Conservation (phyloP, 2,888 invertebrate species). For the Aphidius colemani region DNA sequence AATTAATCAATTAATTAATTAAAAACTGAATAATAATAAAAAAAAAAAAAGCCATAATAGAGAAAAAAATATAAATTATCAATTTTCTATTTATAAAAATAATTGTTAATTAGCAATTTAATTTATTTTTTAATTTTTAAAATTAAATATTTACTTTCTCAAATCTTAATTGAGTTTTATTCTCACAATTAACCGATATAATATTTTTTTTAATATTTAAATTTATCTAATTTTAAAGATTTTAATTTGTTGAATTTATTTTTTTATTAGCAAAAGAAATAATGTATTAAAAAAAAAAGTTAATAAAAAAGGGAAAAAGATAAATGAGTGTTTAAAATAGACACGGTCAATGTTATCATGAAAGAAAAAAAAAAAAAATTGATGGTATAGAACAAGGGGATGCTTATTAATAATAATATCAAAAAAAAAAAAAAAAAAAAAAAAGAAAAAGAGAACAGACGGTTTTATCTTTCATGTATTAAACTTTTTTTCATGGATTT, state of each 20-base stretch:
- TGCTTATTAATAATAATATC: background rate
- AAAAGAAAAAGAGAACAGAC: background rate
- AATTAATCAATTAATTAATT: background rate
- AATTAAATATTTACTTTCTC: no score
- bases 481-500: no score
- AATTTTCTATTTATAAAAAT: background rate
- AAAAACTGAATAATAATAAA: background rate
- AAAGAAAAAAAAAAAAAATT: conserved; percentile 42
- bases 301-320: conserved; percentile 15
- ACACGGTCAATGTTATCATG: conserved; percentile 59
- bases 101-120: no score
- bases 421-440: background rate
- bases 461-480: no score
- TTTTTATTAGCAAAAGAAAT: no score
- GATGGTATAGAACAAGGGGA: no score
- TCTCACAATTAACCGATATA: no score
- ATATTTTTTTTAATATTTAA: no score
- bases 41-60: background rate
- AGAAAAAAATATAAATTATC: background rate
- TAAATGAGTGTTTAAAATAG: conserved; percentile 51
- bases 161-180: no score
- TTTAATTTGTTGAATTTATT: no score
- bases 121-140: no score
- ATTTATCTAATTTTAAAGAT: no score
- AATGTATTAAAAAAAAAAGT: background rate